Conservation (phyloP, 2,797 vertebrate genomes). For the Echiichthys vipera region DNA sequence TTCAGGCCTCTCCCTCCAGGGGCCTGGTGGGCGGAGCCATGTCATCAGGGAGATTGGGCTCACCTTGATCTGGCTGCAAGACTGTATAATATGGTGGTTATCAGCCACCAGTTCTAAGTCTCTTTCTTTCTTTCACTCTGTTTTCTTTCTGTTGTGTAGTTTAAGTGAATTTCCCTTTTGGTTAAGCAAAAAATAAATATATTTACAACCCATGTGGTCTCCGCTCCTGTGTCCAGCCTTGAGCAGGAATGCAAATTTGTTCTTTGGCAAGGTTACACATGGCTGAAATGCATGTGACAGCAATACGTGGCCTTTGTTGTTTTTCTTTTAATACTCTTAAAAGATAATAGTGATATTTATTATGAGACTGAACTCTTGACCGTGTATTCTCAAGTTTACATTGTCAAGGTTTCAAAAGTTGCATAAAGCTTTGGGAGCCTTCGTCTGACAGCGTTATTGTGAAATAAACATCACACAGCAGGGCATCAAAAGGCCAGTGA, state of each 20-base stretch:
- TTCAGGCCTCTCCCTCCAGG: too few species aligned
- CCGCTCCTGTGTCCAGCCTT: not conserved
- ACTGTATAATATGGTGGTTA: not conserved
- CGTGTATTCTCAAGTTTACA: conserved; percentile 26
- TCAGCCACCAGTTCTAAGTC: not conserved
- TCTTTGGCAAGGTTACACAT: not conserved
- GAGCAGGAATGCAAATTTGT: too few species aligned
- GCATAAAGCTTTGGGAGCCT: conserved; percentile 21
- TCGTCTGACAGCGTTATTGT: conserved; percentile 27
- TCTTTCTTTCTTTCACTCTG: not conserved
- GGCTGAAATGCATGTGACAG: not conserved
- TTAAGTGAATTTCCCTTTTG: not conserved
- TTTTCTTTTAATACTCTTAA: not conserved
- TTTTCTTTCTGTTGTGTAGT: not conserved
- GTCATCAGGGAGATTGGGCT: too few species aligned
- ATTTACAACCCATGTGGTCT: not conserved
- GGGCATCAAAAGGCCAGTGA: conserved; percentile 28
- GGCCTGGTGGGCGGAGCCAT: too few species aligned
- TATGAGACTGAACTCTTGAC: conserved; percentile 20
- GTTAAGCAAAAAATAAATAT: not conserved
- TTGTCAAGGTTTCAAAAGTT: conserved; percentile 32
- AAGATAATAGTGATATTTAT: conserved; percentile 17
- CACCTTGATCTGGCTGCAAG: not conserved
- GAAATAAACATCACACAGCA: conserved; percentile 41
- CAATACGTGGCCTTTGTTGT: conserved; percentile 2